phyloP scores from a whole-genome alignment of 1,140 invertebrate species.

The Ladona fulva region DNA sequence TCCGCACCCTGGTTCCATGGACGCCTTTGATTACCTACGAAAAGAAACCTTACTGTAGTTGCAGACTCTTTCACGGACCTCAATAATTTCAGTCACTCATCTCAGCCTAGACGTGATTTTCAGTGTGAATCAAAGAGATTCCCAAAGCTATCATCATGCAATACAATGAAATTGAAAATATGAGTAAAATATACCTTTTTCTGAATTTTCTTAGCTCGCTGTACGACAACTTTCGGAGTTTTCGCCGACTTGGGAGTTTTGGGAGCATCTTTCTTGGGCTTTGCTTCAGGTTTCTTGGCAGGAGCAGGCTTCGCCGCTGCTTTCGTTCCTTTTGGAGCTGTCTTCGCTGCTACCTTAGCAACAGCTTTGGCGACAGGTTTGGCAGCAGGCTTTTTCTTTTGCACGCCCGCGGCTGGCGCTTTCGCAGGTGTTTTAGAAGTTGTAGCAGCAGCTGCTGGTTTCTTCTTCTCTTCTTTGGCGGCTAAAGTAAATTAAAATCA shows the following conservation, averaged over 20 bases:
- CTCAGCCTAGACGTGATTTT: no score
- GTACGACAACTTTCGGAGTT: slow-evolving; percentile 26
- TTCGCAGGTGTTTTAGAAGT: slow-evolving; percentile 32
- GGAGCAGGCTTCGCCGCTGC: slow-evolving; percentile 42
- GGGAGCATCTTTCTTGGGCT: slow-evolving; percentile 27
- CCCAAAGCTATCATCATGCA: not conserved
- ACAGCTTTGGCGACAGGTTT: slow-evolving; percentile 38
- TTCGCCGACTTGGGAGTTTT: slow-evolving; percentile 32
- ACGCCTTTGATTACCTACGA: slow-evolving; percentile 78
- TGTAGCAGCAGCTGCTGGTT: slow-evolving; percentile 43
- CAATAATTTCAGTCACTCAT: no score
- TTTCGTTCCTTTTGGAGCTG: slow-evolving; percentile 25
- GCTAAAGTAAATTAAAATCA: slow-evolving; percentile 19
- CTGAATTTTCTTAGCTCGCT: slow-evolving; percentile 60
- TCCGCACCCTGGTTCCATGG: slow-evolving; percentile 75
- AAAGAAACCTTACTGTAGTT: not conserved
- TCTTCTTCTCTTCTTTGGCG: slow-evolving; percentile 43
- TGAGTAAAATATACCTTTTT: slow-evolving; percentile 54
- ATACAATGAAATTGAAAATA: not conserved
- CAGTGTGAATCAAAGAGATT: no score
- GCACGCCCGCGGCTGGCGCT: slow-evolving; percentile 29
- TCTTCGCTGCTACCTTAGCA: slow-evolving; percentile 16
- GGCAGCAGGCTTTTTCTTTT: slow-evolving; percentile 31
- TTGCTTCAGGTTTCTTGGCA: slow-evolving; percentile 27
- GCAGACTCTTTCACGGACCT: not conserved